Evolutionary conservation across 1,140 invertebrate species (phyloP).

Genomic region (Heliothis virescens): DNA sequence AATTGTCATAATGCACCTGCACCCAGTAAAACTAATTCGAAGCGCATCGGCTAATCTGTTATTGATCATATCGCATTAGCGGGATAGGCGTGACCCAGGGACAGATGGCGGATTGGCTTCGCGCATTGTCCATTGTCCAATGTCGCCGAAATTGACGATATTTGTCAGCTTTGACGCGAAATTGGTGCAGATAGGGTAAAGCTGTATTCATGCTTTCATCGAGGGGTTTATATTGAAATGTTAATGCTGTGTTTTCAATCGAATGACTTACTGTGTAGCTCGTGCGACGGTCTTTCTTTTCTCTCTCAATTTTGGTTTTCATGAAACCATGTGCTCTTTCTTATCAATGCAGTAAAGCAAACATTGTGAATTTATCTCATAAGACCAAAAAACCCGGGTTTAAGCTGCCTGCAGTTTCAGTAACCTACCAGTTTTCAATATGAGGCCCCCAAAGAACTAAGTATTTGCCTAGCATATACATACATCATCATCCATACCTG

Average conservation of each 20-base stretch:
- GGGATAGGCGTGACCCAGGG: constrained; percentile 63
- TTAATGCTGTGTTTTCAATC: constrained; percentile 24
- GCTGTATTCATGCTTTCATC: constrained; percentile 37
- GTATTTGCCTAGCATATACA: too few relatives aligned
- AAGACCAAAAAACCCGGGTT: too few relatives aligned
- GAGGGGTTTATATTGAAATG: constrained; percentile 41
- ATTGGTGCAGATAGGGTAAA: constrained; percentile 69
- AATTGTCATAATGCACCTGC: constrained; percentile 56
- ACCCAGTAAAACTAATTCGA: constrained; percentile 52
- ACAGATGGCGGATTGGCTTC: constrained; percentile 65
- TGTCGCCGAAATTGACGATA: constrained; percentile 58
- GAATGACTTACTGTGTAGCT: not conserved
- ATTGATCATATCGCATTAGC: constrained; percentile 61
- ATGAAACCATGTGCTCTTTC: too few relatives aligned
- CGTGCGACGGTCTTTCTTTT: not conserved
- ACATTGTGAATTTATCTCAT: too few relatives aligned
- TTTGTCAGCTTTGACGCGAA: constrained; percentile 74
- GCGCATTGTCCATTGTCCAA: constrained; percentile 37
- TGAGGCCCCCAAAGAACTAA: too few relatives aligned
- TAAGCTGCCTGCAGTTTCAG: too few relatives aligned
- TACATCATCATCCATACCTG: too few relatives aligned
- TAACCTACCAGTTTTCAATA: too few relatives aligned
- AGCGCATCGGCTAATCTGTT: constrained; percentile 59
- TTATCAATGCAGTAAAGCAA: too few relatives aligned
- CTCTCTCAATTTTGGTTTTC: too few relatives aligned